Percentiles rank a stretch among this genome's conserved stretches.
phyloP scores from a whole-genome alignment of 2,888 invertebrate genomes.

The Halictus quadricinctus region DNA sequence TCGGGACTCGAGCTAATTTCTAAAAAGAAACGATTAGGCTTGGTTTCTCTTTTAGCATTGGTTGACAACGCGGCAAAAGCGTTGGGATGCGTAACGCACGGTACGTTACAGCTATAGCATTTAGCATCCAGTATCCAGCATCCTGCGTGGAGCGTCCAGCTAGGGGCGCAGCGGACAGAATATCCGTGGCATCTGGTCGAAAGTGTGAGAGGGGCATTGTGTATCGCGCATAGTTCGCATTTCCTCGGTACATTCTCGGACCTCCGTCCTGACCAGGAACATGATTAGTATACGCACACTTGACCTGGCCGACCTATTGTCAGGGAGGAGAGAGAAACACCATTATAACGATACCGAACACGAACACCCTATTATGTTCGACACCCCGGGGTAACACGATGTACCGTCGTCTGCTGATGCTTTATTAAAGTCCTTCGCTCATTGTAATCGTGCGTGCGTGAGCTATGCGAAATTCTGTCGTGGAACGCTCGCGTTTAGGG shows the following conservation, averaged over 20 bases:
- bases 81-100: constrained; percentile 15
- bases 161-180: constrained; percentile 56
- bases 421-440: constrained; percentile 54
- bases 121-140: background rate
- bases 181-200: constrained; percentile 69
- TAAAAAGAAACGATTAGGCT: background rate
- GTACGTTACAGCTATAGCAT: background rate
- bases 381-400: constrained; percentile 44
- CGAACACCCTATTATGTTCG: constrained; percentile 73
- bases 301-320: constrained; percentile 76
- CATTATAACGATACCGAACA: constrained; percentile 78
- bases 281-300: constrained; percentile 81
- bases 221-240: constrained; percentile 73
- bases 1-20: background rate
- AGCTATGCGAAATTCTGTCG: constrained; percentile 31
- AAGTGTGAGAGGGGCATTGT: constrained; percentile 68
- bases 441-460: background rate
- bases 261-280: constrained; percentile 70
- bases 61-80: background rate
- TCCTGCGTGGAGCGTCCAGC: background rate
- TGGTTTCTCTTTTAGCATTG: background rate
- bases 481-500: background rate
- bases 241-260: constrained; percentile 72
- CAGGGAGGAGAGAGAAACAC: constrained; percentile 64
- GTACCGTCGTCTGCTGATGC: constrained; percentile 47